Percentiles rank a stretch among this genome's conserved stretches.
Conservation (phyloP, 2,113 vertebrate genomes). For the Myanophis thanlyinensis region DNA sequence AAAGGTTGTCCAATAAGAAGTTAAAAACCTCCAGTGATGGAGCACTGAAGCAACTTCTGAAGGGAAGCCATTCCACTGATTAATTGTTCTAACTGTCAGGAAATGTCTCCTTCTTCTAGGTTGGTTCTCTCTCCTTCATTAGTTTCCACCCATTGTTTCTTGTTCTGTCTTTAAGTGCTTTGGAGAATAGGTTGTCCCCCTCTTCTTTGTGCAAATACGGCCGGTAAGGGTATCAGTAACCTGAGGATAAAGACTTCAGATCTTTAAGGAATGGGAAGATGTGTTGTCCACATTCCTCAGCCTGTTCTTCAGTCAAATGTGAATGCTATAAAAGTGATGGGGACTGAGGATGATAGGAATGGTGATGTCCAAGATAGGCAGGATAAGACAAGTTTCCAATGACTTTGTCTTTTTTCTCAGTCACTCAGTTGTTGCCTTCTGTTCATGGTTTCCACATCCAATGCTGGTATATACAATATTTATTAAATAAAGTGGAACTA, state of each 20-base stretch:
- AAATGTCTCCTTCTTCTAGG: not conserved
- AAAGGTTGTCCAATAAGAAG: not conserved
- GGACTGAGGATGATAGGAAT: not conserved
- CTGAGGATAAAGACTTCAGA: not conserved
- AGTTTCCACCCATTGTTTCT: not conserved
- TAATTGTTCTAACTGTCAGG: not conserved
- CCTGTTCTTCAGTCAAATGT: not conserved
- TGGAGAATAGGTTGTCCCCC: not conserved
- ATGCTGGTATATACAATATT: not conserved
- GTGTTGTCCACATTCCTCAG: not conserved
- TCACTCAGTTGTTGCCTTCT: not conserved
- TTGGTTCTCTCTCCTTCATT: not conserved
- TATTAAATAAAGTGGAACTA: not conserved
- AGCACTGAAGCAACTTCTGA: not conserved
- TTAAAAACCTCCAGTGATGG: not conserved
- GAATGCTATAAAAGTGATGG: not conserved
- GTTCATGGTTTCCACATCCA: not conserved
- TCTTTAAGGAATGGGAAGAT: not conserved
- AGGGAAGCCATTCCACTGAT: not conserved
- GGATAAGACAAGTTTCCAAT: not conserved
- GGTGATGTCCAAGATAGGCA: not conserved
- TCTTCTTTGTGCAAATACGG: not conserved
- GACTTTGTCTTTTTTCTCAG: not conserved
- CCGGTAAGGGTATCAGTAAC: not conserved
- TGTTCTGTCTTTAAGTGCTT: not conserved